phyloP scores from a whole-genome alignment of 2,797 vertebrate species.

The Gymnoscopelus braueri region DNA sequence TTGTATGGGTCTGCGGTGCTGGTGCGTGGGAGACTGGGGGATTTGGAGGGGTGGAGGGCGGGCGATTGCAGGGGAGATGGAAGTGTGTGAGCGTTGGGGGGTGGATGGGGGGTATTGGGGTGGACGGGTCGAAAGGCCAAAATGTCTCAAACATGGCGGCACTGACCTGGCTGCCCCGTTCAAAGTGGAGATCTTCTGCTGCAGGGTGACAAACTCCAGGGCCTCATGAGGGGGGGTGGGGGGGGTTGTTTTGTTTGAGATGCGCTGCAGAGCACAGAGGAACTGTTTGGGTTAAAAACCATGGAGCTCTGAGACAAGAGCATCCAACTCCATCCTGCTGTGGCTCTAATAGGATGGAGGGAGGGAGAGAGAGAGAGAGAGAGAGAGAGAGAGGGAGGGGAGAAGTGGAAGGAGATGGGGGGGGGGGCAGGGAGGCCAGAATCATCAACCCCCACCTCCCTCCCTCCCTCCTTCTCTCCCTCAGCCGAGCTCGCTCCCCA shows the following conservation, averaged over 20 bases:
- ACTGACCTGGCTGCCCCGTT: conserved; percentile 72
- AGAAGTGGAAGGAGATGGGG: conserved; percentile 57
- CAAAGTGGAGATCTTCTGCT: conserved; percentile 73
- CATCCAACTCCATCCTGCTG: conserved; percentile 58
- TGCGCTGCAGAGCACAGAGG: conserved; percentile 7
- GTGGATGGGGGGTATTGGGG: no score
- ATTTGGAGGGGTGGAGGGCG: no score
- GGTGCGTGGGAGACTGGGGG: conserved; percentile 13
- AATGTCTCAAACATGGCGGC: conserved; percentile 61
- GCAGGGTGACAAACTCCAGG: conserved; percentile 66
- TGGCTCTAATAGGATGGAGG: conserved; percentile 51
- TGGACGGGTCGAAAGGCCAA: conserved; percentile 21
- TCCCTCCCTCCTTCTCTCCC: conserved; percentile 4
- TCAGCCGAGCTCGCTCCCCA: conserved; percentile 63
- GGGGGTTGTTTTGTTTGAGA: conserved; percentile 64
- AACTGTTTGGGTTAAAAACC: conserved; percentile 65
- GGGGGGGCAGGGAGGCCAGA: conserved; percentile 69
- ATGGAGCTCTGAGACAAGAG: conserved; percentile 56
- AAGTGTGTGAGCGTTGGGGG: no score
- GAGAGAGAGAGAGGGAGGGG: conserved; percentile 58
- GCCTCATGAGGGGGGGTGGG: conserved; percentile 16
- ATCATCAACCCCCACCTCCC: conserved; percentile 79
- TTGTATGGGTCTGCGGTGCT: not conserved
- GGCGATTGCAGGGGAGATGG: no score
- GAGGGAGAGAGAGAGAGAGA: conserved; percentile 41